Percentiles rank a stretch among this genome's conserved stretches.
These are phyloP conservation scores for Lepidocyrtoides sp. DNA, from an alignment of 2,888 invertebrate species.

Conservation along the genomic window DNA sequence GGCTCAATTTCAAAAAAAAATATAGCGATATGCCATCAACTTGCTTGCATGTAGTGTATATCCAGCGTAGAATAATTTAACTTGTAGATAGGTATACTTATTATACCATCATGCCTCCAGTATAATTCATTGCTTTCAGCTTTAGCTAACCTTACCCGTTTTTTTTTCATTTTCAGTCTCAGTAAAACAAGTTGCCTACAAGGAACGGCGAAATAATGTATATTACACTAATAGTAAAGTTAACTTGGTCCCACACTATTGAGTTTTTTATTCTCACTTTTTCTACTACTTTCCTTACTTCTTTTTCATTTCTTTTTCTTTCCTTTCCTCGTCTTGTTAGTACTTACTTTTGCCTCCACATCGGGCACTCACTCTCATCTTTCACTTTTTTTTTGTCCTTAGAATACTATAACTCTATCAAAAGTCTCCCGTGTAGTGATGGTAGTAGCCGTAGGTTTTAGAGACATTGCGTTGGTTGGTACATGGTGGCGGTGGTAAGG, in stretches of 20 bases:
- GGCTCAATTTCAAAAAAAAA: slow-evolving; percentile 58
- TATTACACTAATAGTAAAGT: slow-evolving; percentile 72
- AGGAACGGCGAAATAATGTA: slow-evolving; percentile 7
- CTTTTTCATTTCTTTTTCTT: slow-evolving; percentile 22
- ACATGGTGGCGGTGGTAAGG: background rate
- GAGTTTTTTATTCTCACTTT: slow-evolving; percentile 65
- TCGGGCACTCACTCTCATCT: slow-evolving; percentile 42
- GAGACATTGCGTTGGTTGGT: background rate
- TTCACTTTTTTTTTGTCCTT: slow-evolving; percentile 29
- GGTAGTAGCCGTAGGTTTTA: background rate
- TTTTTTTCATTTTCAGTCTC: background rate
- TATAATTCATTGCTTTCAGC: background rate
- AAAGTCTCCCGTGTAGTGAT: slow-evolving; percentile 23
- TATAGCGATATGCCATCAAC: too few relatives aligned
- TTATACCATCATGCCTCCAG: background rate
- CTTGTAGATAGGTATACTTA: too few relatives aligned
- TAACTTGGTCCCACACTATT: slow-evolving; percentile 54
- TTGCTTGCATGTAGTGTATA: too few relatives aligned
- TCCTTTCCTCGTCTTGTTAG: slow-evolving; percentile 60
- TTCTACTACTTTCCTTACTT: slow-evolving; percentile 36
- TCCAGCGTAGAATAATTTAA: too few relatives aligned
- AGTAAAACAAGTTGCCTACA: slow-evolving; percentile 39
- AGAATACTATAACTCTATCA: slow-evolving; percentile 40
- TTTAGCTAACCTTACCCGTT: slow-evolving; percentile 1
- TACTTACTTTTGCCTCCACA: slow-evolving; percentile 23